phyloP scores from a whole-genome alignment of 2,797 vertebrate genomes.

The Lerista edwardsae region DNA sequence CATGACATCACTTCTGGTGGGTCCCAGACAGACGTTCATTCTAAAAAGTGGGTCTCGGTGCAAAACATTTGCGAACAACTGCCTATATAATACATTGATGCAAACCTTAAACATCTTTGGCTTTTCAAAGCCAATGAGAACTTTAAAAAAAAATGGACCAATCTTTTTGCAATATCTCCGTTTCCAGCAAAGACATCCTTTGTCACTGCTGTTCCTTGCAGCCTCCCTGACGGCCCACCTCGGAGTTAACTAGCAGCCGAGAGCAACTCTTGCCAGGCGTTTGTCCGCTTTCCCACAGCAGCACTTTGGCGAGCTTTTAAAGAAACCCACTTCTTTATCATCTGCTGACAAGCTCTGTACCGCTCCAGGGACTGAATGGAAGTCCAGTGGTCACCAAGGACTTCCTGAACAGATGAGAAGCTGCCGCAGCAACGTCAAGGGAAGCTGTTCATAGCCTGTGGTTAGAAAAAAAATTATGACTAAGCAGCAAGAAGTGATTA shows the following conservation, averaged over 20 bases:
- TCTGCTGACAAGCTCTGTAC: conserved; percentile 23
- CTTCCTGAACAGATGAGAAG: conserved; percentile 32
- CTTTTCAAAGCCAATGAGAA: not conserved
- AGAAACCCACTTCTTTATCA: not conserved
- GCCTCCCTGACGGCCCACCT: not conserved
- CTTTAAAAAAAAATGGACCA: not conserved
- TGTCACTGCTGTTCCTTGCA: not conserved
- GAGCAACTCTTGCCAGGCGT: not conserved
- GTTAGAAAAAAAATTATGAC: conserved; percentile 36
- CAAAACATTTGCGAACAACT: too few species aligned
- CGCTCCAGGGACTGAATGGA: conserved; percentile 17
- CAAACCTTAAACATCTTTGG: not conserved
- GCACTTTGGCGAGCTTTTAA: conserved; percentile 1
- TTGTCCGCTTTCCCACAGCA: not conserved
- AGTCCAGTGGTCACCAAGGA: conserved; percentile 23
- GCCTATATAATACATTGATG: too few species aligned
- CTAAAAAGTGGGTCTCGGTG: too few species aligned
- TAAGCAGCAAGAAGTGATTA: conserved; percentile 41
- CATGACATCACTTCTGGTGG: too few species aligned
- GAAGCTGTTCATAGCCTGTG: not conserved
- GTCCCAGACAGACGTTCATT: too few species aligned
- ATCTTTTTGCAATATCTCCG: not conserved
- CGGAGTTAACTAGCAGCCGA: not conserved
- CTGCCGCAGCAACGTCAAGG: conserved; percentile 23
- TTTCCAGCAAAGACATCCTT: not conserved